Evolutionary conservation across 1,140 invertebrate species (phyloP).

Genomic region (Drosophila cardini): DNA sequence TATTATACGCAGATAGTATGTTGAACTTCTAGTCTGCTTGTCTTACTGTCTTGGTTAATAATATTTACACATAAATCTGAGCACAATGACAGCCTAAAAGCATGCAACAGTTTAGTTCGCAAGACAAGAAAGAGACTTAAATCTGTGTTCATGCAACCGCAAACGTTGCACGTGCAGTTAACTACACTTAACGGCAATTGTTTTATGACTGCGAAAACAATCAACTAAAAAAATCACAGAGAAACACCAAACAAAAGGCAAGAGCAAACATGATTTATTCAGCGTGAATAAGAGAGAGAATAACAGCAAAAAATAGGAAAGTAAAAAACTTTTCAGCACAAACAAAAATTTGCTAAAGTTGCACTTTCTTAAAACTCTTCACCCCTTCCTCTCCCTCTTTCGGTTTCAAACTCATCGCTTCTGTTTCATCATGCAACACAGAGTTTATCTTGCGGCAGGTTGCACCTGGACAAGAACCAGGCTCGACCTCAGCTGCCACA

Average conservation of each 20-base stretch:
- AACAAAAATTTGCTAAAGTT: conserved; percentile 74
- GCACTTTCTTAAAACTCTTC: conserved; percentile 65
- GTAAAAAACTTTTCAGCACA: conserved; percentile 52
- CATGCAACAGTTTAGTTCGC: conserved; percentile 48
- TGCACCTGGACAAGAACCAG: conserved; percentile 53
- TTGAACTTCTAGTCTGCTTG: neutral
- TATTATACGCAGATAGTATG: conserved; percentile 13
- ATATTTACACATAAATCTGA: conserved; percentile 10
- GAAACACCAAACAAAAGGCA: conserved; percentile 48
- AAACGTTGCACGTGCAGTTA: conserved; percentile 56
- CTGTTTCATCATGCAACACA: conserved; percentile 12
- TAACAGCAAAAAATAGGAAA: conserved; percentile 12
- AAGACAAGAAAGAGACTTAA: conserved; percentile 18
- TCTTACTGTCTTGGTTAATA: neutral
- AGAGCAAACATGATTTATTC: conserved; percentile 65
- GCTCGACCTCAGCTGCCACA: conserved; percentile 26
- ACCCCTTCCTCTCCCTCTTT: neutral
- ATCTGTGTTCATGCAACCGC: conserved; percentile 17
- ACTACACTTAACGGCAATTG: conserved; percentile 78
- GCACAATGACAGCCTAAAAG: conserved; percentile 14
- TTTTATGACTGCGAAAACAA: conserved; percentile 63
- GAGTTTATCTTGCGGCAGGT: conserved; percentile 76
- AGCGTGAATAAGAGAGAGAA: conserved; percentile 46
- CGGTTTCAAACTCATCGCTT: neutral
- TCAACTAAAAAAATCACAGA: conserved; percentile 50